Evolutionary conservation across 2,113 vertebrate species (phyloP), one percentile per base, ranked within the genome.

Genomic region (Struthidea cinerea): DNA sequence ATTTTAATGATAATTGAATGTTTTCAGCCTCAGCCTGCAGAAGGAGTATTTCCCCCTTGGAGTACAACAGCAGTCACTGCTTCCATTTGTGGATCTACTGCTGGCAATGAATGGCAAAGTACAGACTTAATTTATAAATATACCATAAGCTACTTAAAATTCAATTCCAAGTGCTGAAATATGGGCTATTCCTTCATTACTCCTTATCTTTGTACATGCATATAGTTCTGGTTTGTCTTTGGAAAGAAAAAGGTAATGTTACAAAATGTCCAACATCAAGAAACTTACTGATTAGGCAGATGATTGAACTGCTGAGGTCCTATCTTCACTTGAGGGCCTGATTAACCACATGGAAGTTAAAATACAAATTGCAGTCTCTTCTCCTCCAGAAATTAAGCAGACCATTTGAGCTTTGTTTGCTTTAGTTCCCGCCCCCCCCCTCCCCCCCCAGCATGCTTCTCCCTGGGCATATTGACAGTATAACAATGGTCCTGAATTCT

Each of bases 1-100:
- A 93, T 91, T 74, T 87, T 91, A 96, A 97, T 91, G 92, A 74
- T 96, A 97, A 98, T 84, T 94, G 92, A 95, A 97, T 52, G 67
- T 95, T 96, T 96, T 93, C 71, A 85, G 86, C 39, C 57, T 93
- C 79, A 89, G 57, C 61, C 39, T 75, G 50, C 49, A 60, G 47
- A 93, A 75, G n/a, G 42, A 84, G 24, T 78, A 84, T 83, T 89
- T 91, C 23, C 50, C 73, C 28, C 49, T 92, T 42, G 0, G n/a
- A 73, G 27, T 47, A 56, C 37, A 95, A 74, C 10, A 87, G 83
- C 56, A 84, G 74, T 41, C 70, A 37, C 10, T n/a, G 12, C 49
- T 63, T 91, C 64, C 42, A 67, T 69, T 86, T 95, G 91, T 33
- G 33, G 64, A 47, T n/a, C 47, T 75, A 56, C 37, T 65, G 37